These are phyloP conservation scores for Periophthalmus modestus DNA, from an alignment of 2,113 vertebrate genomes.

Conservation along the genomic window DNA sequence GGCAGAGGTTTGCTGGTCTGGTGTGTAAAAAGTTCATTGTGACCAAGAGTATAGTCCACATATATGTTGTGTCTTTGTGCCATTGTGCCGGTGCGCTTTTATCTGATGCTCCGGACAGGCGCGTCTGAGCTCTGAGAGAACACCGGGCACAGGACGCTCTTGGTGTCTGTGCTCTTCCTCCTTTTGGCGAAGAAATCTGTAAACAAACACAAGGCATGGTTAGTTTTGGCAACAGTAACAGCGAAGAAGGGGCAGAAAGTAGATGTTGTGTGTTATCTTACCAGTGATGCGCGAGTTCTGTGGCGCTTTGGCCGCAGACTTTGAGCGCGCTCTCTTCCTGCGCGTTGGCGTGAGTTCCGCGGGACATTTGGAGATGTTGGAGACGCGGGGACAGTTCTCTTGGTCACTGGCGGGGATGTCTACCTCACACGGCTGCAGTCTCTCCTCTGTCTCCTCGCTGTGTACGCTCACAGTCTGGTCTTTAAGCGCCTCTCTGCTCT, in stretches of 20 bases:
- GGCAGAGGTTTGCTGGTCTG: background rate
- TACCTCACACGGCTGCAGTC: background rate
- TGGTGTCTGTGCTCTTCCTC: constrained; percentile 74
- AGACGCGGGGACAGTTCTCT: constrained; percentile 74
- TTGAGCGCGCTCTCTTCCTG: constrained; percentile 46
- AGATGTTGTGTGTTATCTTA: constrained; percentile 34
- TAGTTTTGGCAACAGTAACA: background rate
- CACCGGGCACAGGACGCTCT: constrained; percentile 37
- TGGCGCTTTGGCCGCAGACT: constrained; percentile 7
- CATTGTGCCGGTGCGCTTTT: background rate
- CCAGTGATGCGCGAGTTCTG: constrained; percentile 77
- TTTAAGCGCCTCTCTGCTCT: background rate
- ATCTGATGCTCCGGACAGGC: background rate
- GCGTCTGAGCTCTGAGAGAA: background rate
- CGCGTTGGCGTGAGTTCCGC: constrained; percentile 41
- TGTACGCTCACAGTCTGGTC: accelerated
- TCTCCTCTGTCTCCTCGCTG: background rate
- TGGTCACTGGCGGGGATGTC: constrained; percentile 53
- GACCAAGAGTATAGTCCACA: background rate
- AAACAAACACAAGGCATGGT: constrained; percentile 7
- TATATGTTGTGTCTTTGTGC: background rate
- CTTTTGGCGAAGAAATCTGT: constrained; percentile 85
- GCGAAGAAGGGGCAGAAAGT: background rate
- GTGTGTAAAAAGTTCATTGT: constrained; percentile 43
- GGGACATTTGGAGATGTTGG: constrained; percentile 51